These are phyloP conservation scores for Mungos mungo DNA, from an alignment of 2,113 vertebrate genomes.

Conservation along the genomic window DNA sequence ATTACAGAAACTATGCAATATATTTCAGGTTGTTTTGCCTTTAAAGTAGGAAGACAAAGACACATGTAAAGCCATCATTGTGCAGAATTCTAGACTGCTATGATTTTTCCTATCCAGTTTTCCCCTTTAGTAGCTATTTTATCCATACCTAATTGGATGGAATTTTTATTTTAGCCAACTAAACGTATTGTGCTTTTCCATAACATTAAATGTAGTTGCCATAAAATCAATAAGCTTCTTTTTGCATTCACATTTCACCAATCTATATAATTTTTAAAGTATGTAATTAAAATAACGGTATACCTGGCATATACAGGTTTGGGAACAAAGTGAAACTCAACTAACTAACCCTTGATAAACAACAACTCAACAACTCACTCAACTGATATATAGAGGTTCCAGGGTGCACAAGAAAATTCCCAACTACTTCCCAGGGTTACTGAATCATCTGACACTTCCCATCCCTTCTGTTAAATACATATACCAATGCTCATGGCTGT, in stretches of 20 bases:
- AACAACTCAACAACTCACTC: background rate
- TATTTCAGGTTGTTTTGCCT: background rate
- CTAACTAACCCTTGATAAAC: background rate
- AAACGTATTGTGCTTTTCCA: background rate
- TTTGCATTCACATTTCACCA: background rate
- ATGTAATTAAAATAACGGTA: background rate
- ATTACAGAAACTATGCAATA: background rate
- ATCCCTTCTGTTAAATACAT: background rate
- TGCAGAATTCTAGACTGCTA: background rate
- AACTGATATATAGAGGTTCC: background rate
- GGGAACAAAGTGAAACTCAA: background rate
- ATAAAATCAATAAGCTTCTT: background rate
- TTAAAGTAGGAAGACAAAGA: conserved; percentile 8
- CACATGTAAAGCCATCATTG: background rate
- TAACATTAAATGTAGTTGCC: background rate
- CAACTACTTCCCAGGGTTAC: background rate
- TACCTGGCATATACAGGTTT: background rate
- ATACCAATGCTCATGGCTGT: background rate
- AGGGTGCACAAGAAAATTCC: background rate
- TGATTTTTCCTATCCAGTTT: background rate
- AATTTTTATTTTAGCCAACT: conserved; percentile 3
- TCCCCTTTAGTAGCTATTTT: background rate
- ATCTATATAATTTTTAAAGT: background rate
- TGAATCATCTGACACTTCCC: background rate
- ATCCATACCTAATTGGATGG: background rate